Conservation (phyloP, 2,113 vertebrate genomes). For the Procavia capensis region DNA sequence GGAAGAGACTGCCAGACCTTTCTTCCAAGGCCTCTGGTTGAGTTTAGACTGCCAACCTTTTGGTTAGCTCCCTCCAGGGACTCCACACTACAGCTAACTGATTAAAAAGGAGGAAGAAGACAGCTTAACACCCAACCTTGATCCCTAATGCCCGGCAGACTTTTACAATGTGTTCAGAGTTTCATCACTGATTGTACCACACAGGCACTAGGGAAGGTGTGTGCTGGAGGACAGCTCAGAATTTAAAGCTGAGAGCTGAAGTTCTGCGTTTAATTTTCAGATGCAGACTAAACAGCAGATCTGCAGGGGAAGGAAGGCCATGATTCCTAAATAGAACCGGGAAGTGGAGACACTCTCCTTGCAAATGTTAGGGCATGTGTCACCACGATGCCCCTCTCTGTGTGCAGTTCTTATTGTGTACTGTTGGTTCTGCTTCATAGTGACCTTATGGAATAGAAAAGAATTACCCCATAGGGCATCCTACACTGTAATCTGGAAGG, state of each 20-base stretch:
- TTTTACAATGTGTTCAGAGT: slow-evolving; percentile 74
- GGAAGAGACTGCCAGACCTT: background rate
- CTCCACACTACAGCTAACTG: background rate
- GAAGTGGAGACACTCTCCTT: slow-evolving; percentile 67
- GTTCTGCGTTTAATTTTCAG: slow-evolving; percentile 85
- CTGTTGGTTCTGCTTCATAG: background rate
- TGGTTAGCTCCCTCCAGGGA: background rate
- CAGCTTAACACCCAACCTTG: background rate
- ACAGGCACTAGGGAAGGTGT: slow-evolving; percentile 71
- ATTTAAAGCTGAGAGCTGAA: slow-evolving; percentile 77
- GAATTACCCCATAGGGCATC: background rate
- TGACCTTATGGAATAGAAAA: background rate
- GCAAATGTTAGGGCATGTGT: slow-evolving; percentile 60
- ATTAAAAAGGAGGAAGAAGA: background rate
- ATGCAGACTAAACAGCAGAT: slow-evolving; percentile 85
- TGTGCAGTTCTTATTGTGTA: background rate
- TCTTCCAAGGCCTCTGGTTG: background rate
- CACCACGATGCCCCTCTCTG: slow-evolving; percentile 48
- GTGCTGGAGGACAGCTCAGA: slow-evolving; percentile 60
- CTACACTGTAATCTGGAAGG: background rate
- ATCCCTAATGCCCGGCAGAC: slow-evolving; percentile 61
- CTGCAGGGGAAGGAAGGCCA: slow-evolving; percentile 74
- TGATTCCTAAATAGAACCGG: slow-evolving; percentile 57
- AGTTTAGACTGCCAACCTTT: background rate
- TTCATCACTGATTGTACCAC: slow-evolving; percentile 73